Percentiles rank a stretch among this genome's conserved stretches.
phyloP scores from a whole-genome alignment of 2,797 vertebrate species.

The Gymnothorax javanicus region DNA sequence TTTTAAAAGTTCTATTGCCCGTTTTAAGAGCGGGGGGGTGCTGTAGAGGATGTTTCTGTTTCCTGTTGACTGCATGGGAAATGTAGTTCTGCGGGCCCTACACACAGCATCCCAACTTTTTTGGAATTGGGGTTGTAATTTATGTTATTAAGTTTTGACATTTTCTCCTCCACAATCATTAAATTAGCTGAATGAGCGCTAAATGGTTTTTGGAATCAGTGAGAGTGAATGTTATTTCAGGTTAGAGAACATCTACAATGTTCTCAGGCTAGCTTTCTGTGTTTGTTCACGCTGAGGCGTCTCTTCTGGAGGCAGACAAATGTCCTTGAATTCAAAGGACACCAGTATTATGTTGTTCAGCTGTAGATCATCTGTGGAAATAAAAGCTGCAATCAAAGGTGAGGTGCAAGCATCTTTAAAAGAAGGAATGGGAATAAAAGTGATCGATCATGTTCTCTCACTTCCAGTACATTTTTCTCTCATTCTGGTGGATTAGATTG shows the following conservation, averaged over 20 bases:
- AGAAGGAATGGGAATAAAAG: neutral
- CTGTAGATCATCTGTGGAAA: neutral
- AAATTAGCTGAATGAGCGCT: neutral
- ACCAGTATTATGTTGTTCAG: neutral
- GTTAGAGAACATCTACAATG: neutral
- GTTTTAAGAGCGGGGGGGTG: too few species aligned
- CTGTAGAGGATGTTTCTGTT: too few species aligned
- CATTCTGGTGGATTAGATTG: neutral
- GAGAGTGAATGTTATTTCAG: neutral
- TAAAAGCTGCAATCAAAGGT: neutral
- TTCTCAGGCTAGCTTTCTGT: neutral
- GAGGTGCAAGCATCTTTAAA: neutral
- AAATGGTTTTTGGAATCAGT: neutral
- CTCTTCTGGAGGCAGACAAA: neutral
- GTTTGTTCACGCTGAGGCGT: neutral
- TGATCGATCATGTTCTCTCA: neutral
- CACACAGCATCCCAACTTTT: too few species aligned
- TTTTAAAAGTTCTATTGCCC: too few species aligned
- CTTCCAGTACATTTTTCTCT: neutral
- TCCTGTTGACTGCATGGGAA: too few species aligned
- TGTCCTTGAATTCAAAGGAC: neutral
- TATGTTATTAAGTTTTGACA: neutral
- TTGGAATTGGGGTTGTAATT: neutral
- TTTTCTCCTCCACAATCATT: neutral
- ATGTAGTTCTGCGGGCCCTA: too few species aligned